Evolutionary conservation across 2,888 invertebrate genomes (phyloP).

Genomic region (Rhagonycha fulva): DNA sequence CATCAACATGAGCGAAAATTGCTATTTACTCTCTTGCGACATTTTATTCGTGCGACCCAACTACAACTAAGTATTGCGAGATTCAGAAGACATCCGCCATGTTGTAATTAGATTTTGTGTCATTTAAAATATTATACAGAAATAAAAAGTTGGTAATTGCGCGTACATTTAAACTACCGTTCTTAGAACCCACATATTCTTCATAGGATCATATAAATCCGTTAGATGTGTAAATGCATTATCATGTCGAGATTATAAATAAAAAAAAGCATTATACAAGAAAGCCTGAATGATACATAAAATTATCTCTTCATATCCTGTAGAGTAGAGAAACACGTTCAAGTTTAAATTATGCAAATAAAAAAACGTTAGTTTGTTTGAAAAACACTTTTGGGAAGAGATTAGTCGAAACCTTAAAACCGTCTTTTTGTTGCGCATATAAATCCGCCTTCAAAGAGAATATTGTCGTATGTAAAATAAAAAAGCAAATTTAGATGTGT

Average conservation of each 20-base stretch:
- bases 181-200: conserved; percentile 26
- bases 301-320: not conserved
- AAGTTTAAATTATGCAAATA: not conserved
- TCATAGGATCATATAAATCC: conserved; percentile 19
- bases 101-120: conserved; percentile 17
- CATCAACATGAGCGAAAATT: not conserved
- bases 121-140: conserved; percentile 22
- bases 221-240: conserved; percentile 16
- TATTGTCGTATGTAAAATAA: not conserved
- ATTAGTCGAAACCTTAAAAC: not conserved
- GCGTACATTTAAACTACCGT: conserved; percentile 22
- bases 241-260: conserved; percentile 11
- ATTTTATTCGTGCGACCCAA: not conserved
- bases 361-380: not conserved
- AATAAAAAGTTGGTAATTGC: conserved; percentile 21
- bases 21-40: not conserved
- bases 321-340: not conserved
- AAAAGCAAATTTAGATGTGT: not conserved
- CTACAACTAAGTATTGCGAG: not conserved
- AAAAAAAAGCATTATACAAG: not conserved
- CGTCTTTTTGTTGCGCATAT: not conserved
- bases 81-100: conserved; percentile 8
- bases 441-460: not conserved
- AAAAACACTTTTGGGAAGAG: not conserved
- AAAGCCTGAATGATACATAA: not conserved